Evolutionary conservation across 92 coral and sea anemone genomes (phyloP).

Genomic region (Palythoa caribaeorum): DNA sequence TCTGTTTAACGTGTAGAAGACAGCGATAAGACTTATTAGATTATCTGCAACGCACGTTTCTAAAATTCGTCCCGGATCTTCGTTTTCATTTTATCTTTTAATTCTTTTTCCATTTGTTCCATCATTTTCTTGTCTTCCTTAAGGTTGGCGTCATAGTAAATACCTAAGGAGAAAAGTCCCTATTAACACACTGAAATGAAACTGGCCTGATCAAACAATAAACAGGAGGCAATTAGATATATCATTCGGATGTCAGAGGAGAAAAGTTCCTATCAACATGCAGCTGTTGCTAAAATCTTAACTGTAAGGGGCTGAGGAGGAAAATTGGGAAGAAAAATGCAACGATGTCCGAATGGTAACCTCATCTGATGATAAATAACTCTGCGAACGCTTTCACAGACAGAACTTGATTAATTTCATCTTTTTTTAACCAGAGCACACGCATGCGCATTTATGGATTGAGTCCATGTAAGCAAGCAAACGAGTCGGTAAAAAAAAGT

Average conservation of each 20-base stretch:
- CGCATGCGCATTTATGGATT: neutral
- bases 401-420: neutral
- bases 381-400: neutral
- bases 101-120: constrained; percentile 25
- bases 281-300: too few relatives aligned
- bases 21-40: too few relatives aligned
- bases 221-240: neutral
- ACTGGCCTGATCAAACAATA: neutral
- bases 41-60: neutral
- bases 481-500: neutral
- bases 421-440: neutral
- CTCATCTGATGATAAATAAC: neutral
- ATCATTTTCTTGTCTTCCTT: constrained; percentile 62
- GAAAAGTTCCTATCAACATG: too few relatives aligned
- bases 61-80: constrained; percentile 37
- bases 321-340: neutral
- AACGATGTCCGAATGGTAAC: neutral
- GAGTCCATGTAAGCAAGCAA: neutral
- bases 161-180: constrained; percentile 16
- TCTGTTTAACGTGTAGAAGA: too few relatives aligned
- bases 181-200: neutral
- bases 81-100: neutral
- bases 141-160: constrained; percentile 44
- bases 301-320: too few relatives aligned
- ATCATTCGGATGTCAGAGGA: neutral